Percentiles rank a stretch among this genome's conserved stretches.
Evolutionary conservation across 2,113 vertebrate species (phyloP).

Genomic region (Malurus cyaneus): DNA sequence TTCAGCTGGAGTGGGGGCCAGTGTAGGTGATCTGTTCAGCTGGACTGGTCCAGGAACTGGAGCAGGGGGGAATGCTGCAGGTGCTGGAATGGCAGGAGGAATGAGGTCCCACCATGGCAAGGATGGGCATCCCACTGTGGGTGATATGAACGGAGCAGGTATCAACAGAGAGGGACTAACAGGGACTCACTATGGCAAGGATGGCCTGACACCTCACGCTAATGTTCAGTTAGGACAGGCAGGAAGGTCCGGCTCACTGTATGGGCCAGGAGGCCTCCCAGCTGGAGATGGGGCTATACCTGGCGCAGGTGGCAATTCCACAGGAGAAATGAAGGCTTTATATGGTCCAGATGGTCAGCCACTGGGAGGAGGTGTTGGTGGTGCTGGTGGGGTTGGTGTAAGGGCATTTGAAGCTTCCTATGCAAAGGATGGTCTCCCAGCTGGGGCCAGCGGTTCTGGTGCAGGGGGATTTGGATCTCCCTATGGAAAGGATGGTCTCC

Average conservation of each 20-base stretch:
- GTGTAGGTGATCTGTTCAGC: neutral
- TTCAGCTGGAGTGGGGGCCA: neutral
- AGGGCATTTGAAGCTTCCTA: neutral
- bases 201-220: neutral
- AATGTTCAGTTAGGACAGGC: neutral
- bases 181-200: neutral
- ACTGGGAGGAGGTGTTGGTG: neutral
- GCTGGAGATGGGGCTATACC: neutral
- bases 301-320: neutral
- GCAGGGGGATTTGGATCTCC: accelerated
- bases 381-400: too few species aligned
- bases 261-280: neutral
- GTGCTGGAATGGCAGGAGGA: neutral
- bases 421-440: neutral
- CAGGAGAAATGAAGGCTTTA: neutral
- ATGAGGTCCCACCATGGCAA: neutral
- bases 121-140: neutral
- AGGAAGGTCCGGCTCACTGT: neutral
- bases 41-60: neutral
- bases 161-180: neutral
- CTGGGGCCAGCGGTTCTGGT: neutral
- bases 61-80: neutral
- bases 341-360: neutral
- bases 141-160: neutral
- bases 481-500: neutral